These are phyloP conservation scores for Aythya fuligula DNA, from an alignment of 2,797 vertebrate species.

Conservation along the genomic window DNA sequence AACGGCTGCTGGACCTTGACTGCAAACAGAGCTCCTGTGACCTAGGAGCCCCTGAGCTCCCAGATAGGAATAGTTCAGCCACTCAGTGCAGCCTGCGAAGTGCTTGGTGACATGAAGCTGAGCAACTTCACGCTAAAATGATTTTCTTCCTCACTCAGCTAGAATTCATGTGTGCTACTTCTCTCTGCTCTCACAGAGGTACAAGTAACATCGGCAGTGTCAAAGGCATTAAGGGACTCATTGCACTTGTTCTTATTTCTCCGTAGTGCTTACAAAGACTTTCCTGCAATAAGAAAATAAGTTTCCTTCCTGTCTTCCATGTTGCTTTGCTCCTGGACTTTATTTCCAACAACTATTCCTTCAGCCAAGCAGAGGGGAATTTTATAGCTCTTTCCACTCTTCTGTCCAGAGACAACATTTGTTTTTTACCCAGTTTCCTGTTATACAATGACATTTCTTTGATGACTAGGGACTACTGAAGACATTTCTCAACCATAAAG, in stretches of 20 bases:
- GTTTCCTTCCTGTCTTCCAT: neutral
- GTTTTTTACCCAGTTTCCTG: neutral
- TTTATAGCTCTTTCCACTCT: neutral
- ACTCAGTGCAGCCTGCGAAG: neutral
- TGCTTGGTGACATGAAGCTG: neutral
- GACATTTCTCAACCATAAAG: neutral
- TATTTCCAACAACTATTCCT: neutral
- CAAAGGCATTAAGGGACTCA: neutral
- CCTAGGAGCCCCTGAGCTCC: neutral
- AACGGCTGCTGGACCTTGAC: neutral
- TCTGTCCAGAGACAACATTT: neutral
- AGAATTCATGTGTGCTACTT: neutral
- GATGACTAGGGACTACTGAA: neutral
- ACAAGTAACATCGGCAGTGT: neutral
- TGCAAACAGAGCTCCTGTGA: slow-evolving; percentile 16
- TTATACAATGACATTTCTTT: neutral
- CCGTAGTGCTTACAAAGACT: neutral
- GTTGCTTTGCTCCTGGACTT: neutral
- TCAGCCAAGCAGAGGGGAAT: neutral
- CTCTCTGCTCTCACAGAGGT: neutral
- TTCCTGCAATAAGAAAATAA: neutral
- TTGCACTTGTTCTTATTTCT: neutral
- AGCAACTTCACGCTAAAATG: neutral
- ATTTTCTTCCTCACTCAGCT: neutral
- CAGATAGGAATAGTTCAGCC: neutral